Conservation (phyloP, 2,888 invertebrate genomes). For the Microdon myrmicae region DNA sequence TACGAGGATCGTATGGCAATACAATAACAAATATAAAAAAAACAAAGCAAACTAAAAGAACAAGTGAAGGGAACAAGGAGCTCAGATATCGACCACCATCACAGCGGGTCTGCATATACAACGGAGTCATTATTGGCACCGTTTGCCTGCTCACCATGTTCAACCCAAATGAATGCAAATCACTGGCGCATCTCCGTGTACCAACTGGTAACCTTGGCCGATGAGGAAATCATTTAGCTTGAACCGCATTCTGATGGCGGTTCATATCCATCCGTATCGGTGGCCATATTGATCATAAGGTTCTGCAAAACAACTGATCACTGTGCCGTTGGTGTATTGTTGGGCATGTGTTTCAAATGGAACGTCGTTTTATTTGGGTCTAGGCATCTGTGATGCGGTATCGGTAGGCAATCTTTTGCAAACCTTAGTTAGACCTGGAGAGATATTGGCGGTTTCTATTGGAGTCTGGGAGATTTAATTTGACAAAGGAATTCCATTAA, state of each 20-base stretch:
- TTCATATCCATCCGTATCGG: constrained; percentile 36
- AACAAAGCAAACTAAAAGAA: too few species aligned
- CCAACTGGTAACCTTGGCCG: constrained; percentile 41
- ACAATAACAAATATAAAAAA: too few species aligned
- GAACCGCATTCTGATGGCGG: constrained; percentile 30
- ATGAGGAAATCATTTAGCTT: constrained; percentile 49
- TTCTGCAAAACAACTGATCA: constrained; percentile 17
- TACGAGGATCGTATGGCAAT: constrained; percentile 29
- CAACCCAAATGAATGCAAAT: constrained; percentile 45
- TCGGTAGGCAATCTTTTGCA: too few species aligned
- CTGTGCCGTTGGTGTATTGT: constrained; percentile 10
- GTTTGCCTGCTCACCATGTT: constrained; percentile 26
- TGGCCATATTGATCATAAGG: constrained; percentile 31
- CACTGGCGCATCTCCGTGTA: constrained; percentile 12
- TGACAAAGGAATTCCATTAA: constrained; percentile 47
- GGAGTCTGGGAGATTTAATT: constrained; percentile 13
- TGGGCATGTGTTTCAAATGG: constrained; percentile 35
- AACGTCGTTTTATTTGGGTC: constrained; percentile 24
- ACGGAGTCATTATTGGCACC: constrained; percentile 42
- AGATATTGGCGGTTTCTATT: constrained; percentile 35
- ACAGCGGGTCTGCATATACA: not conserved
- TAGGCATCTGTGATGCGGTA: constrained; percentile 16
- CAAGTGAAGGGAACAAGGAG: constrained; percentile 21
- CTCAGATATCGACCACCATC: constrained; percentile 38
- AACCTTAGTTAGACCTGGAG: constrained; percentile 1